A percentile compares a stretch with the other conserved stretches of the same genome.
Evolutionary conservation across 2,888 invertebrate species (phyloP).

Genomic region (Neoascia interrupta): DNA sequence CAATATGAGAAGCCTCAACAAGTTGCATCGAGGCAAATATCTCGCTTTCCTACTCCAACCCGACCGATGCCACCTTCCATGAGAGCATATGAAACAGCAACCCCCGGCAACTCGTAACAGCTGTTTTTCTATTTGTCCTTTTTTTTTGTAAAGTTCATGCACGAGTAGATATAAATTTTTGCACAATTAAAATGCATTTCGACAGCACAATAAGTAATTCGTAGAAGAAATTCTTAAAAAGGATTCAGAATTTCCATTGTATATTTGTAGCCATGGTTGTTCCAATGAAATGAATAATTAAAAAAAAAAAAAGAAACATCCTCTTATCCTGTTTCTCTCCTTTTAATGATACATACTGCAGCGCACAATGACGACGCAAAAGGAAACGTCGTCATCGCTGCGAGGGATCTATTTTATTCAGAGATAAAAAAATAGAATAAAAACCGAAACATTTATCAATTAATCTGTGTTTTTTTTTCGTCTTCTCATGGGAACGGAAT

Average conservation of each 20-base stretch:
- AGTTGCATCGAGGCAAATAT: slow-evolving; percentile 55
- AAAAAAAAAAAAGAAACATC: neutral
- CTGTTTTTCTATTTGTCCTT: slow-evolving; percentile 26
- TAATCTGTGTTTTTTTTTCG: slow-evolving; percentile 19
- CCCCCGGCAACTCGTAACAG: too few species aligned
- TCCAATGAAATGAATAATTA: slow-evolving; percentile 33
- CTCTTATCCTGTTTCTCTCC: neutral
- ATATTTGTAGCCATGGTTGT: neutral
- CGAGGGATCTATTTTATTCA: slow-evolving; percentile 34
- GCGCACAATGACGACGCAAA: too few species aligned
- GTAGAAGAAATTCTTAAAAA: slow-evolving; percentile 31
- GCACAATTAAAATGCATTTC: too few species aligned
- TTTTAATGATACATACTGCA: slow-evolving; percentile 43
- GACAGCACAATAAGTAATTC: too few species aligned
- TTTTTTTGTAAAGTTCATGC: neutral
- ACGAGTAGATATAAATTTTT: too few species aligned
- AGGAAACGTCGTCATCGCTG: too few species aligned
- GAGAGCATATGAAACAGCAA: too few species aligned
- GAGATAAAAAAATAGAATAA: neutral
- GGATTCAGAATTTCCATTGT: neutral
- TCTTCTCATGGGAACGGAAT: slow-evolving; percentile 4
- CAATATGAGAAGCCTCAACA: slow-evolving; percentile 52
- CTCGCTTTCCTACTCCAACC: slow-evolving; percentile 1
- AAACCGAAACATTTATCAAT: slow-evolving; percentile 38
- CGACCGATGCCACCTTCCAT: too few species aligned